phyloP scores from a whole-genome alignment of 1,140 invertebrate species.

The Oryctes rhinoceros region DNA sequence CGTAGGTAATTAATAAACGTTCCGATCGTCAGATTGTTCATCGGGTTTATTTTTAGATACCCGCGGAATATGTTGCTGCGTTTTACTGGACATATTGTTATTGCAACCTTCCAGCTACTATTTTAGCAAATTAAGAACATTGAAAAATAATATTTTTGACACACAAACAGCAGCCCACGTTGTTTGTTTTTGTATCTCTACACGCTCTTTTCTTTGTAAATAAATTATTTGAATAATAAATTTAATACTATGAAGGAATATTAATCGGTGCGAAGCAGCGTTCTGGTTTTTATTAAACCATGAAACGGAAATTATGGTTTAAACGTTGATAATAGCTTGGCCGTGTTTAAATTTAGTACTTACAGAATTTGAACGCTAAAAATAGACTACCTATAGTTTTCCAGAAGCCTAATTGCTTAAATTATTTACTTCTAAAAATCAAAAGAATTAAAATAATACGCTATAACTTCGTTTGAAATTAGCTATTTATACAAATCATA shows the following conservation, averaged over 20 bases:
- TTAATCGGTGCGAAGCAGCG: background rate
- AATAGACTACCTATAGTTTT: background rate
- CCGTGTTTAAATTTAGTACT: too few relatives aligned
- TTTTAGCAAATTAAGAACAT: background rate
- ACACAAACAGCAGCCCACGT: background rate
- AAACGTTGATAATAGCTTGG: background rate
- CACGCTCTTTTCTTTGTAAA: too few relatives aligned
- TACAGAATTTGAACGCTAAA: too few relatives aligned
- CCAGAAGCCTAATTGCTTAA: background rate
- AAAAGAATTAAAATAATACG: too few relatives aligned
- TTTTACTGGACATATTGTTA: background rate
- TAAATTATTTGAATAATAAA: background rate
- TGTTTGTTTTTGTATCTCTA: background rate
- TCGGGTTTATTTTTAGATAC: background rate
- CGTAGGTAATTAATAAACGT: background rate
- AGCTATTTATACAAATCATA: too few relatives aligned
- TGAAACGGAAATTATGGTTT: constrained; percentile 5
- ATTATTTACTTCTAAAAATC: background rate
- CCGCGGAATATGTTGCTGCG: background rate
- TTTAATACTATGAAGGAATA: background rate
- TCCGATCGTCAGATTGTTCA: background rate
- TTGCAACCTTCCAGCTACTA: background rate
- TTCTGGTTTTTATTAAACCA: background rate
- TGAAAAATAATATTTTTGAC: background rate
- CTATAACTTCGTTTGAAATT: too few relatives aligned